These are phyloP conservation scores for Leptobrachium leishanense DNA, from an alignment of 2,113 vertebrate genomes.

Conservation along the genomic window DNA sequence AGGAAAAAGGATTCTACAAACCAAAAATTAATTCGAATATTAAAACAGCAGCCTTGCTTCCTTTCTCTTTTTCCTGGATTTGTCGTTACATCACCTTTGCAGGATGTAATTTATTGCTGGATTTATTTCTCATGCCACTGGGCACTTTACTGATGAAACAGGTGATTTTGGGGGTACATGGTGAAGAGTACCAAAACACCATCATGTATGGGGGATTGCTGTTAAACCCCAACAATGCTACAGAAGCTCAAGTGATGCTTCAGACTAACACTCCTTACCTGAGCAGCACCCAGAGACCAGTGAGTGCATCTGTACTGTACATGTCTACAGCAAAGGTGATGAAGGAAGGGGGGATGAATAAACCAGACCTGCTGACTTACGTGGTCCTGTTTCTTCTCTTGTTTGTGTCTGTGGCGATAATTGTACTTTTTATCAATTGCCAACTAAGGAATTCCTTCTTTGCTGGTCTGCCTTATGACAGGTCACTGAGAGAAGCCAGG, in stretches of 20 bases:
- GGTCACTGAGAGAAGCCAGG: constrained; percentile 89
- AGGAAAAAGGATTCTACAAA: too few species aligned
- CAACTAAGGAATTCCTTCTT: constrained; percentile 96
- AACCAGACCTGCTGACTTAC: constrained; percentile 92
- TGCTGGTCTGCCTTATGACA: constrained; percentile 93
- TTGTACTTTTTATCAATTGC: constrained; percentile 96
- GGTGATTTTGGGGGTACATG: not conserved
- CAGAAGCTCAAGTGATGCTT: constrained; percentile 79
- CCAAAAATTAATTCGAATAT: too few species aligned
- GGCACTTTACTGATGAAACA: not conserved
- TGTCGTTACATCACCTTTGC: too few species aligned
- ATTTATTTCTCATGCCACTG: not conserved
- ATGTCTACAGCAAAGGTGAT: constrained; percentile 82
- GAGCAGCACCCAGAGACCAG: constrained; percentile 82
- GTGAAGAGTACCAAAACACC: constrained; percentile 24
- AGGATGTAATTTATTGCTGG: not conserved
- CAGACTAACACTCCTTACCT: constrained; percentile 80
- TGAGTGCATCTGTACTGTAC: constrained; percentile 85
- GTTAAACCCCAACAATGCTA: constrained; percentile 83
- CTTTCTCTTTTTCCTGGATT: too few species aligned
- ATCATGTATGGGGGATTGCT: constrained; percentile 81
- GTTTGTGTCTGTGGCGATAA: constrained; percentile 87
- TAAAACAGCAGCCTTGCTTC: too few species aligned
- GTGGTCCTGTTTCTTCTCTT: constrained; percentile 91
- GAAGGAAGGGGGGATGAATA: constrained; percentile 86